Evolutionary conservation across 2,113 vertebrate species (phyloP), one percentile per base, ranked within the genome.

Genomic region (Strigops habroptila): DNA sequence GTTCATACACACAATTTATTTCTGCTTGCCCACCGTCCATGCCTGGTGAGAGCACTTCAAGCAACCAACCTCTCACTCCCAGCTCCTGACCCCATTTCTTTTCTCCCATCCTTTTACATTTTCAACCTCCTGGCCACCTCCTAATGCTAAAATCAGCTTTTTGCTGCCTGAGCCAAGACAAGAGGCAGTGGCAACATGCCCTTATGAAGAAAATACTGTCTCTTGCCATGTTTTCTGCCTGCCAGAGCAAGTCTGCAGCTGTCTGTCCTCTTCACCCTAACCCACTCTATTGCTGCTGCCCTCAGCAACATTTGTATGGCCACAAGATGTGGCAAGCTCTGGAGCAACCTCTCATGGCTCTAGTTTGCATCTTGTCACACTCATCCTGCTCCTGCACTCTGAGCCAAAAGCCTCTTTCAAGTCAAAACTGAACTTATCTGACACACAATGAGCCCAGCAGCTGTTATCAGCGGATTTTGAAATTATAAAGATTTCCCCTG

Each of bases 301-400:
- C 77, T 81, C 55, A 44, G 64, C 63, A 41, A 22, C 1, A 1
- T 14, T 35, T 35, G 23, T 12, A 55, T 69, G 69, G 46, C 24
- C 73, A 59, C 21, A 55, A 27, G 52, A n/a, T 0, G 0, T 14
- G 62, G 15, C 43, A 35, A 37, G 30, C 24, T 86, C 49, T 4
- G 4, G 30, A 76, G 35, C 53, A 88, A 21, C 33, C 6, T 7
- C 35, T 62, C 21, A 0, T 4, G 10, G 63, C 68, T 83, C 57
- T 65, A 51, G 13, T 73, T 69, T 65, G 48, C 41, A 30, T 27
- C 68, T 48, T 14, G 35, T 80, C 82, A 82, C 41, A 1, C 35
- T 48, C 9, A 7, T 6, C 24, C 31, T n/a, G 53, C 23, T 27
- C 25, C 49, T 70, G 57, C 60, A 75, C 6, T n/a, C 73, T 25